Conservation (phyloP, 2,888 invertebrate species). For the Lithophane ornitopus region DNA sequence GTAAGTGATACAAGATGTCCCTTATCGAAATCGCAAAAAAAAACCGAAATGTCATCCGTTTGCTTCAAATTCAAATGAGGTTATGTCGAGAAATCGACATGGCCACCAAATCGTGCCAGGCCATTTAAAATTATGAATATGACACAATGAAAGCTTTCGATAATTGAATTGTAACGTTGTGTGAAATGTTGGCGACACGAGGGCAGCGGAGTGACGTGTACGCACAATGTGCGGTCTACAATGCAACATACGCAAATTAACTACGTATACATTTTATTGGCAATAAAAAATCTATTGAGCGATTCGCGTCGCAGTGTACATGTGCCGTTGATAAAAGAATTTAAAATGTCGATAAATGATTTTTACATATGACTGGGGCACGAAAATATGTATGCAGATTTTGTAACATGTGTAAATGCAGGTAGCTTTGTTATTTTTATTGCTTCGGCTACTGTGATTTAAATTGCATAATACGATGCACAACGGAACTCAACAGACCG, state of each 20-base stretch:
- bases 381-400: slow-evolving; percentile 78
- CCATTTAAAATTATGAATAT: slow-evolving; percentile 83
- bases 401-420: slow-evolving; percentile 85
- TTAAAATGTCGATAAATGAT: slow-evolving; percentile 88
- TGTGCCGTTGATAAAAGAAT: slow-evolving; percentile 84
- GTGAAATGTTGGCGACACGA: slow-evolving; percentile 79
- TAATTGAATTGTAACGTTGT: slow-evolving; percentile 85
- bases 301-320: slow-evolving; percentile 84
- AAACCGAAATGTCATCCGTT: slow-evolving; percentile 74
- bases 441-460: slow-evolving; percentile 78
- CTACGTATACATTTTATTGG: slow-evolving; percentile 88
- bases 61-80: slow-evolving; percentile 84
- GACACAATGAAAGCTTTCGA: slow-evolving; percentile 78
- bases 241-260: slow-evolving; percentile 89
- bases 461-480: slow-evolving; percentile 80
- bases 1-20: slow-evolving; percentile 82
- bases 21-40: slow-evolving; percentile 61
- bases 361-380: slow-evolving; percentile 87
- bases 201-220: slow-evolving; percentile 81
- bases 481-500: slow-evolving; percentile 85
- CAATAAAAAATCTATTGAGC: slow-evolving; percentile 87
- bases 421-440: slow-evolving; percentile 80
- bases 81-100: slow-evolving; percentile 79
- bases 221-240: slow-evolving; percentile 85
- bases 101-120: slow-evolving; percentile 81